Percentiles rank a stretch among this genome's conserved stretches.
These are phyloP conservation scores for Oplegnathus fasciatus DNA, from an alignment of 2,113 vertebrate genomes.

Conservation along the genomic window DNA sequence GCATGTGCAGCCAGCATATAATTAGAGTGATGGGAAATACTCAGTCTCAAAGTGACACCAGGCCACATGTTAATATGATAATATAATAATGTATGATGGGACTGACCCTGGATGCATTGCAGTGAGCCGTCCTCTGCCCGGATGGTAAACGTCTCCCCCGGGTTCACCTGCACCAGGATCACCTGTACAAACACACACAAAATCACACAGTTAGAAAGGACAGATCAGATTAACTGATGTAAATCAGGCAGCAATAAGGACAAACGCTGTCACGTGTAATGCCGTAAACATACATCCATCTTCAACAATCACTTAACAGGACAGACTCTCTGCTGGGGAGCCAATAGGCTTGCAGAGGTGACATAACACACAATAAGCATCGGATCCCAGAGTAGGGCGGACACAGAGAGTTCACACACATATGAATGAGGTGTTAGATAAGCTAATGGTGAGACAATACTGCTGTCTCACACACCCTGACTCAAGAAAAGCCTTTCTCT, in stretches of 20 bases:
- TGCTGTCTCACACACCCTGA: slow-evolving; percentile 37
- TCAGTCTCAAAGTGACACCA: slow-evolving; percentile 11
- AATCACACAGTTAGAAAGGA: neutral
- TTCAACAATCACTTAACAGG: slow-evolving; percentile 17
- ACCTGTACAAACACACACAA: slow-evolving; percentile 85
- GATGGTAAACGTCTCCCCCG: slow-evolving; percentile 98
- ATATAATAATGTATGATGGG: slow-evolving; percentile 16
- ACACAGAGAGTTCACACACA: slow-evolving; percentile 55
- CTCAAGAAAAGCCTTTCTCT: slow-evolving; percentile 13
- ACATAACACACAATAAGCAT: slow-evolving; percentile 52
- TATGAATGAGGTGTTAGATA: slow-evolving; percentile 50
- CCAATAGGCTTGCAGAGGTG: slow-evolving; percentile 35
- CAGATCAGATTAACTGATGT: neutral
- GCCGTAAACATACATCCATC: neutral
- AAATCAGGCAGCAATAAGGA: neutral
- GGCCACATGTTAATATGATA: slow-evolving; percentile 15
- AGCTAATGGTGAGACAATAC: slow-evolving; percentile 38
- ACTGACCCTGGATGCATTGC: slow-evolving; percentile 98
- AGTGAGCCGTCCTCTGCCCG: slow-evolving; percentile 95
- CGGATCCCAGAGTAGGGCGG: slow-evolving; percentile 31
- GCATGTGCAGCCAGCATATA: neutral
- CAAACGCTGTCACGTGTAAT: neutral
- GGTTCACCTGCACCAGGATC: slow-evolving; percentile 98
- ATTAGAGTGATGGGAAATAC: slow-evolving; percentile 16
- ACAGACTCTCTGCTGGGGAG: slow-evolving; percentile 13